Base-by-base conservation (phyloP, 1,140 invertebrate species). In the Drosophila jambulina region DNA sequence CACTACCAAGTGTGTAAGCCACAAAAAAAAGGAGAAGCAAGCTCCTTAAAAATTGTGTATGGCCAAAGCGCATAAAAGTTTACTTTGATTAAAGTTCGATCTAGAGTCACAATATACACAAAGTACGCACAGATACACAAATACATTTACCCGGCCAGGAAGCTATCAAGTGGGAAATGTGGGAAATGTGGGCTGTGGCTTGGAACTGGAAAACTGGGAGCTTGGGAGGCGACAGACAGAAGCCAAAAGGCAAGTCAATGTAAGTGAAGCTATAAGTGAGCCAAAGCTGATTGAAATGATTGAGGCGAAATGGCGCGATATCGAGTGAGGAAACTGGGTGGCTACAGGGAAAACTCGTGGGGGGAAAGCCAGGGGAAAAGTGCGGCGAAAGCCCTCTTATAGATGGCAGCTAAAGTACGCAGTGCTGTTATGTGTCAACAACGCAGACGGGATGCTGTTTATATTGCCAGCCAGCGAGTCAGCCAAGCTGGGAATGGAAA, bases 1-100 rank as follows among this genome's bases (percentile, higher is more conserved):
- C 29, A 10, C 13, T 10, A 36, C 51, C 51, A 0, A 23, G 19
- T 36, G 36, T 23, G 36, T 23, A 54, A 54, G 15, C 32, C 46
- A 48, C 32, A 23, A 48, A 70, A 56, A 54, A 13, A 51, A 13
- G 0, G 0, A 27, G 19, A 67, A 74, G 57, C 80, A 57, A 71
- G 68, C 79, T 67, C 80, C 80, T 87, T 77, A 77, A 86, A 84
- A 88, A 80, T 75, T 72, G 70, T 59, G 72, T 88, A 61, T 60
- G 59, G 61, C 56, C 56, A 64, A 74, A 79, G 75, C 77, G 78
- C 84, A 88, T 88, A 90, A 88, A 88, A 88, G 84, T 85, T 90
- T 80, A 88, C 85, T 88, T 88, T 88, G 84, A 88, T 88, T 88
- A 88, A 88, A 88, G 85, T 88, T 88, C 84, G 78, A 90, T 78